Evolutionary conservation across 1,140 invertebrate genomes (phyloP).

Genomic region (Homarus americanus): DNA sequence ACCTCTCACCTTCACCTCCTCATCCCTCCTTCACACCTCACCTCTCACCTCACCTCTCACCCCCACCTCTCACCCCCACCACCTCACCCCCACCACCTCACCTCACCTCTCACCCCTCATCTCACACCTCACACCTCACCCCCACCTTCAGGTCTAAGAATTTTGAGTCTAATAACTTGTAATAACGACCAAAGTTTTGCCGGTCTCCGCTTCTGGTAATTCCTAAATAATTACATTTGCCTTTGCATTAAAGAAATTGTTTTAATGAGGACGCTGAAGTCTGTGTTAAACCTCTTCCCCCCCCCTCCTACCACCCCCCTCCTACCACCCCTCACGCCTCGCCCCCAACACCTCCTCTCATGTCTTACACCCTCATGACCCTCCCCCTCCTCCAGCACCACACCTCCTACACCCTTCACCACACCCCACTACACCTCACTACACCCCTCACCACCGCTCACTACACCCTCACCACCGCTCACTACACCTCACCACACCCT

Average conservation of each 20-base stretch:
- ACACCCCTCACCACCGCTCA: too few relatives aligned
- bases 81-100: not conserved
- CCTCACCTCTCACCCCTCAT: not conserved
- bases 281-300: not conserved
- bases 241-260: conserved; percentile 4
- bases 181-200: not conserved
- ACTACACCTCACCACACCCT: too few relatives aligned
- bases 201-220: not conserved
- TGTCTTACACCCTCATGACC: too few relatives aligned
- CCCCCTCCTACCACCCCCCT: not conserved
- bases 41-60: not conserved
- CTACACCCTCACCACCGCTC: too few relatives aligned
- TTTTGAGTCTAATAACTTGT: not conserved
- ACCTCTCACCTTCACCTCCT: not conserved
- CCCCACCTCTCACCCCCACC: not conserved
- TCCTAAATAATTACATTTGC: conserved; percentile 8
- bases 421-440: too few relatives aligned
- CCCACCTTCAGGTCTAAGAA: not conserved
- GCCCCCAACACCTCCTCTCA: too few relatives aligned
- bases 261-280: not conserved
- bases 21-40: not conserved
- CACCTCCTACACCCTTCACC: too few relatives aligned
- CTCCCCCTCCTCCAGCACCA: too few relatives aligned
- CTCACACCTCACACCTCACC: not conserved
- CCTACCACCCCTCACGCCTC: not conserved